Conservation (phyloP, 2,113 vertebrate species). For the Tetrax tetrax region DNA sequence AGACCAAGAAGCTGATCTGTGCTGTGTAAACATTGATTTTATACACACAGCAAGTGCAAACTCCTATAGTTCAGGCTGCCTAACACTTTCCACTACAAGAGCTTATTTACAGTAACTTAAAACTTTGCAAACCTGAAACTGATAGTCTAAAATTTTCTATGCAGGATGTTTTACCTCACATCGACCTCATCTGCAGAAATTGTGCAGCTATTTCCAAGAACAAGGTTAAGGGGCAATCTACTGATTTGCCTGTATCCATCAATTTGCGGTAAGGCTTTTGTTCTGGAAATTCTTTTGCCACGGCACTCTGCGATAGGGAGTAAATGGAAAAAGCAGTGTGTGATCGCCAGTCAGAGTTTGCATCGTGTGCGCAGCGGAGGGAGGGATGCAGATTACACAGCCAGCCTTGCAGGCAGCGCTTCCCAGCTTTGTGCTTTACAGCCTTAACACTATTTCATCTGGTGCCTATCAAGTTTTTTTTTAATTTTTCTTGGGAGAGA, state of each 20-base stretch:
- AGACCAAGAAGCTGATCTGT: background rate
- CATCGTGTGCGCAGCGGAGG: rapidly evolving
- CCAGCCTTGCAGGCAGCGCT: background rate
- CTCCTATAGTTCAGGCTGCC: background rate
- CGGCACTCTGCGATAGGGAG: background rate
- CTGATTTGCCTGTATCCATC: background rate
- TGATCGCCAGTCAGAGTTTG: background rate
- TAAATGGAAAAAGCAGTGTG: background rate
- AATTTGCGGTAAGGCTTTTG: background rate
- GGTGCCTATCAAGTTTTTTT: background rate
- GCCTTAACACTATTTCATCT: background rate
- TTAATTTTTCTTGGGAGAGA: background rate
- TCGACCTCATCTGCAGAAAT: background rate
- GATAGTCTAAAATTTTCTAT: background rate
- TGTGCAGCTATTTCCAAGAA: background rate
- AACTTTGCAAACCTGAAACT: background rate
- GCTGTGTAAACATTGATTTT: background rate
- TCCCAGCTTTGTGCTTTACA: background rate
- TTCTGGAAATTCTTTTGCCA: background rate
- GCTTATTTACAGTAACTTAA: background rate
- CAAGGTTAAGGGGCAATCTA: background rate
- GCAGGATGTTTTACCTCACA: background rate
- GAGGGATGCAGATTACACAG: background rate
- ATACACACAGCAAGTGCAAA: background rate
- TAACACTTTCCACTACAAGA: background rate